phyloP scores from a whole-genome alignment of 1,140 invertebrate genomes.

The Drosophila kepulauana region DNA sequence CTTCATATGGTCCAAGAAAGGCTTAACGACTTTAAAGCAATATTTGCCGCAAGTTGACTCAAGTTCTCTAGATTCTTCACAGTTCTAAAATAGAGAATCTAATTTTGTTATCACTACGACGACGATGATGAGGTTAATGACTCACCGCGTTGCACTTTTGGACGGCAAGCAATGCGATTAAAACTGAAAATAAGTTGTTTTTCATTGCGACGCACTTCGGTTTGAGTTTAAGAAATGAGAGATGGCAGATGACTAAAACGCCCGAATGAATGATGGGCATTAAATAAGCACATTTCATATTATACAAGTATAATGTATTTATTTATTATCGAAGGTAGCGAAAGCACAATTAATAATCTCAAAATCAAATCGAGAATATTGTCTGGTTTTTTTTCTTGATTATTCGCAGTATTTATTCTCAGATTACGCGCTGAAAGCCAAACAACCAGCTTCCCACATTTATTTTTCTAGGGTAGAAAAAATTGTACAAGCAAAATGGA shows the following conservation, averaged over 20 bases:
- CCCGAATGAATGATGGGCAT: too few species aligned
- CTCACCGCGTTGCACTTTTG: neutral
- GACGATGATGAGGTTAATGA: neutral
- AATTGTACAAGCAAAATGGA: neutral
- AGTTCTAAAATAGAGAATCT: neutral
- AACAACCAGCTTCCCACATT: neutral
- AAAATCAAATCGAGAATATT: too few species aligned
- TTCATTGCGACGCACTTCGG: neutral
- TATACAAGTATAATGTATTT: too few species aligned
- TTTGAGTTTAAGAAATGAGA: too few species aligned
- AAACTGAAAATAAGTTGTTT: neutral
- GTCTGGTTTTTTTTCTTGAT: too few species aligned
- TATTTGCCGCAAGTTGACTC: neutral
- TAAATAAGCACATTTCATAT: too few species aligned
- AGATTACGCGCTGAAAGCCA: neutral
- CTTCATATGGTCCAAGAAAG: neutral
- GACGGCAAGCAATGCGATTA: conserved; percentile 7
- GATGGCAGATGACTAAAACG: neutral
- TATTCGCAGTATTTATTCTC: too few species aligned
- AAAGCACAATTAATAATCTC: too few species aligned
- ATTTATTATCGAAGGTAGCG: too few species aligned
- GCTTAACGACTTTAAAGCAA: neutral
- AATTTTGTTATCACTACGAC: neutral
- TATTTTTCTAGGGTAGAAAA: neutral
- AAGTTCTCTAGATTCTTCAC: neutral